Evolutionary conservation across 1,140 invertebrate genomes (phyloP), one percentile per base, ranked within the genome.

Genomic region (Bombyx mandarina): DNA sequence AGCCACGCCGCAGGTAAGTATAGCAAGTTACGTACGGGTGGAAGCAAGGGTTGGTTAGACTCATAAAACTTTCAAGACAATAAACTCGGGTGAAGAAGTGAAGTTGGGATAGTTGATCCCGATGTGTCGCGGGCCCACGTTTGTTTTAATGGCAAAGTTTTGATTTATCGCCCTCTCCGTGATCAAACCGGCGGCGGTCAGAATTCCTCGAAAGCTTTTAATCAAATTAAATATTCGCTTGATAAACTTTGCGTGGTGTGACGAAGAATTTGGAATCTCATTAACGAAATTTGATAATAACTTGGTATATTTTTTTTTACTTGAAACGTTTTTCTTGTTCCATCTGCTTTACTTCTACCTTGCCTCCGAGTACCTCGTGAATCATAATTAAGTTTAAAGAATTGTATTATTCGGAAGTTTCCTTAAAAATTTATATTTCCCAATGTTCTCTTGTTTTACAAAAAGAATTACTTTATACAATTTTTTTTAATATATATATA

Each of bases 61-160:
- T 69, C 67, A 71, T 72, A 70, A 77, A 79, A 80, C 67, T 79
- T 82, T 69, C 53, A 71, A 71, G 69, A 73, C 75, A 82, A 74
- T 75, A 76, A 79, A 80, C 66, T 77, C 73, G 56, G 52, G 56
- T 67, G 59, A 72, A 75, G 71, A 75, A 75, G 66, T 71, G 55
- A 75, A 82, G 65, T 76, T 73, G 45, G 68, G 68, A 71, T 75
- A 69, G 63, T 72, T 74, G 67, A 74, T 71, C 73, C 70, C 65
- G 66, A 74, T 67, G 72, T 77, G 75, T 79, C 77, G 72, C 64
- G 66, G 66, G 62, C 66, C 54, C 69, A 60, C 65, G 62, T 73
- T 69, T 60, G 74, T 77, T 76, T 72, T 79, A 80, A 83, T 80
- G 65, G 74, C 53, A 69, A 82, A 82, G 77, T 81, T 81, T 74